Evolutionary conservation across 2,113 vertebrate genomes (phyloP), one percentile per base, ranked within the genome.

Genomic region (Hippocampus abdominalis): DNA sequence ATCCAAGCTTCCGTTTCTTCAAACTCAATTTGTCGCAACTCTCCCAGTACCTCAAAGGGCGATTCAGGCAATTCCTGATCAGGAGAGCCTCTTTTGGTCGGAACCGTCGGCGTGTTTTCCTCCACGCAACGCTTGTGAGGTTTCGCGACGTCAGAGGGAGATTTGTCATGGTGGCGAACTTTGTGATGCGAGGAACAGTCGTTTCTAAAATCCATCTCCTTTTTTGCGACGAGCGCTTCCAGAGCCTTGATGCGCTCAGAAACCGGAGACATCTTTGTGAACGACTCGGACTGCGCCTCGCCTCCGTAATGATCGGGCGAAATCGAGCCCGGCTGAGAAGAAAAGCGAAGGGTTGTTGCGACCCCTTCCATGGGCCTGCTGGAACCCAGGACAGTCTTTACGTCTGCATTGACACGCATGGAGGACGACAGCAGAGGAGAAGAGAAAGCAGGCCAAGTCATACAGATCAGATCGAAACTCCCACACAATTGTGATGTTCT

Each of bases 41-140:
- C 94, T 70, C 90, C 88, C 83, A 95, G 91, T 40, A 94, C 90
- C 82, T 96, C 95, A 82, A 96, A 96, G 0, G 95, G 95, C 11
- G 94, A 96, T 53, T 94, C 94, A 1, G 94, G 95, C 18, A 94
- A 95, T 36, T 94, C 93, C 65, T 75, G 82, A 48, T 87, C 89
- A 59, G 70, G 66, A 8, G 82, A 81, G 20, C 71, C 42, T 44
- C 71, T 77, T 64, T 54, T 90, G 63, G 85, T 88, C 74, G 84
- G 84, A 62, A 79, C 29, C 54, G 64, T 70, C 53, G 80, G 80
- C 11, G 36, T 32, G 0, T n/a, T 69, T 5, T 81, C 67, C 12
- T 72, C 75, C 8, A 25, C 3, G 25, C 44, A 51, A 11, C 7
- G 18, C 42, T 54, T 54, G n/a, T 36, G 0, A 29, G 29, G 40